phyloP scores from a whole-genome alignment of 1,140 invertebrate species.

The Diorhabda sublineata region DNA sequence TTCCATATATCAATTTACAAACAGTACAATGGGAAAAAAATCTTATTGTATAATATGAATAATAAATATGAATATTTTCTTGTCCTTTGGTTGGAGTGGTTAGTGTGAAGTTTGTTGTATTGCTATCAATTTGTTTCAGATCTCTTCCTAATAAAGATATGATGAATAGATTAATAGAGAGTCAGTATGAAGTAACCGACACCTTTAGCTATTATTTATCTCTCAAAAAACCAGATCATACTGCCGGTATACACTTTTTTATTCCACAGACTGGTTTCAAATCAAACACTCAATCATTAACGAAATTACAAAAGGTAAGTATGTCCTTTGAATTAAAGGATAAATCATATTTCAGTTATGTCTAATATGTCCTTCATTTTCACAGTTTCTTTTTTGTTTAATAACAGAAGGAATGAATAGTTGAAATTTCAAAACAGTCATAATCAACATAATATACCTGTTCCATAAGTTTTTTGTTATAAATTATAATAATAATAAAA shows the following conservation, averaged over 20 bases:
- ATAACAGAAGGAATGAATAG: no score
- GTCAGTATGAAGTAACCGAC: conserved; percentile 93
- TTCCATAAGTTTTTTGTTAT: no score
- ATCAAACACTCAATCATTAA: conserved; percentile 55
- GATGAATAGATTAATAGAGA: conserved; percentile 78
- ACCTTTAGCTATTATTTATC: conserved; percentile 85
- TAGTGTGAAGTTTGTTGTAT: no score
- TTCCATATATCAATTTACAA: no score
- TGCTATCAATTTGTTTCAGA: conserved; percentile 50
- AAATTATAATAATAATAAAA: no score
- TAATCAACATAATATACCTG: no score
- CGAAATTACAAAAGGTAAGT: conserved; percentile 74
- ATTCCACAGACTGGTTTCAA: conserved; percentile 66
- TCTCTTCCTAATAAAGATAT: conserved; percentile 77
- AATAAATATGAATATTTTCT: no score
- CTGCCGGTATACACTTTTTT: conserved; percentile 78
- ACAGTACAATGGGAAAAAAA: no score
- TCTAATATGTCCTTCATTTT: neutral
- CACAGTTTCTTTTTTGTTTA: no score
- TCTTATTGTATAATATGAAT: no score
- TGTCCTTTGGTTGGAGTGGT: no score
- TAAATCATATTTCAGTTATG: neutral
- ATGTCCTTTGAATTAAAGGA: conserved; percentile 11
- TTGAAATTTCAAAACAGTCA: no score
- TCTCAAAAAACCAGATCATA: conserved; percentile 81